Evolutionary conservation across 2,888 invertebrate species (phyloP).

Genomic region (Meiosimyza platycephala): DNA sequence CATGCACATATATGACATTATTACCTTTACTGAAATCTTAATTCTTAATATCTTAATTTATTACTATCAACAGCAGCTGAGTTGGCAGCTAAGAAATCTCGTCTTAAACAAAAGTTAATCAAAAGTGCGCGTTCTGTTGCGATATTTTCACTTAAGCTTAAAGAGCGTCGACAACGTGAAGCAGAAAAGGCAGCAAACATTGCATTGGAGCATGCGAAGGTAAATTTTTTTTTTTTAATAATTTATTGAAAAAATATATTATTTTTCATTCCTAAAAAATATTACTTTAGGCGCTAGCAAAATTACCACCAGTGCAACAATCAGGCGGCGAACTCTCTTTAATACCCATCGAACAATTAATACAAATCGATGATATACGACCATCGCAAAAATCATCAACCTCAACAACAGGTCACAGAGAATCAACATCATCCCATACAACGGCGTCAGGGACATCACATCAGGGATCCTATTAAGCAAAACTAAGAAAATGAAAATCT

Average conservation of each 20-base stretch:
- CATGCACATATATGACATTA: conserved; percentile 11
- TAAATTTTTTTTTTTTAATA: conserved; percentile 39
- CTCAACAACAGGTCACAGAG: conserved; percentile 27
- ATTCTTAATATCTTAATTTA: background rate
- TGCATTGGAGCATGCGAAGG: conserved; percentile 70
- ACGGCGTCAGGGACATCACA: conserved; percentile 39
- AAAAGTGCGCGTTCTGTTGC: conserved; percentile 88
- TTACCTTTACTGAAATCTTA: background rate
- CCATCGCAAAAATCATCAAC: conserved; percentile 56
- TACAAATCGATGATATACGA: conserved; percentile 76
- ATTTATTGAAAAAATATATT: background rate
- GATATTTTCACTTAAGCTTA: conserved; percentile 84
- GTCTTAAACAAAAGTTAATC: conserved; percentile 80
- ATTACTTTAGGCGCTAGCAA: conserved; percentile 65
- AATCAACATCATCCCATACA: conserved; percentile 28
- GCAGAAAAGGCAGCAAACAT: conserved; percentile 77
- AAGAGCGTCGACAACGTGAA: conserved; percentile 81
- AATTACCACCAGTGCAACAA: conserved; percentile 67
- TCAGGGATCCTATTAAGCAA: background rate
- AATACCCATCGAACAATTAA: conserved; percentile 86
- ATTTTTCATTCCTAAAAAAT: background rate
- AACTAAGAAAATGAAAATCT: background rate
- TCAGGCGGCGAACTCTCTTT: conserved; percentile 85
- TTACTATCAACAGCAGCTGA: conserved; percentile 67
- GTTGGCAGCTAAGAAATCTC: conserved; percentile 75